These are phyloP conservation scores for Synodontis membranacea DNA, from an alignment of 2,113 vertebrate genomes.

Conservation along the genomic window DNA sequence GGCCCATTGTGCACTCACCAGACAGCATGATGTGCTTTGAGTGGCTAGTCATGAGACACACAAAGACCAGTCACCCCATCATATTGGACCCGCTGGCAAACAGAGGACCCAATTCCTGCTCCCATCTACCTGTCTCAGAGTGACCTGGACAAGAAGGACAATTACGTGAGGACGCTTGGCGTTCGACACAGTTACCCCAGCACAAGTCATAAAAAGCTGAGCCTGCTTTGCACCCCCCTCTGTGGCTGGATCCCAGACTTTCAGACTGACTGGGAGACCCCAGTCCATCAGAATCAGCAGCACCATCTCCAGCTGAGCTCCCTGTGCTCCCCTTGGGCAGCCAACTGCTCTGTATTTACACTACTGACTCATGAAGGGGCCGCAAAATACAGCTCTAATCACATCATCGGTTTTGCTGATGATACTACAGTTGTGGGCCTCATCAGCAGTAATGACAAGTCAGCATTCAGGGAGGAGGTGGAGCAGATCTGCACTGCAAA, in stretches of 20 bases:
- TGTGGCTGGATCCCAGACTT: background rate
- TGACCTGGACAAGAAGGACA: background rate
- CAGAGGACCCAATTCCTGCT: background rate
- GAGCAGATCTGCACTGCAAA: background rate
- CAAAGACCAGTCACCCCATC: background rate
- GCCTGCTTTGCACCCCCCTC: background rate
- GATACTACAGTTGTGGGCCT: background rate
- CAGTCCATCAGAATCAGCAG: background rate
- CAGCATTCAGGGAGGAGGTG: background rate
- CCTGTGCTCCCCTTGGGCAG: background rate
- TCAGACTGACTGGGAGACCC: background rate
- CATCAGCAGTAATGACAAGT: background rate
- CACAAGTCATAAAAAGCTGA: background rate
- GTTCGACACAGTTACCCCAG: background rate
- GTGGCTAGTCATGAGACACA: background rate
- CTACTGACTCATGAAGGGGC: background rate
- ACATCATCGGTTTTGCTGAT: background rate
- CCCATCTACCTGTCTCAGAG: background rate
- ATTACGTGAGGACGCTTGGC: background rate
- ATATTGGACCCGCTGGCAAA: background rate
- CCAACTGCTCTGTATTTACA: background rate
- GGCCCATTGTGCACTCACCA: too few species aligned
- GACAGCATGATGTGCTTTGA: background rate
- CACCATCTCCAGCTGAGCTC: background rate
- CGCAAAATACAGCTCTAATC: background rate